Evolutionary conservation across 2,888 invertebrate genomes (phyloP).

Genomic region (Brassicogethes aeneus): DNA sequence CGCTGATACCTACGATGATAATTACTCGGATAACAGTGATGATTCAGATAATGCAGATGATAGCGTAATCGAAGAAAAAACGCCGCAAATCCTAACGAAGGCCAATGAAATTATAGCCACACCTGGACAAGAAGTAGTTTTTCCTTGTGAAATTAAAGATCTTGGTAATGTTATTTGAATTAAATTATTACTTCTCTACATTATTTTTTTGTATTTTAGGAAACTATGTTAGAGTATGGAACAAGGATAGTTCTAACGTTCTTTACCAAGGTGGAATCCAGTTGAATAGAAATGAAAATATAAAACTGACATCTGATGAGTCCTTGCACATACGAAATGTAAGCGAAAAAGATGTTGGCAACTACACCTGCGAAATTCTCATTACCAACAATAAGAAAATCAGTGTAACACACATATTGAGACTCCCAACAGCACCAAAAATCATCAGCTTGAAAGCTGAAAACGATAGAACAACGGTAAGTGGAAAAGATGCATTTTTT

Average conservation of each 20-base stretch:
- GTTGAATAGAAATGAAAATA: conserved; percentile 18
- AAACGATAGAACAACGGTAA: conserved; percentile 23
- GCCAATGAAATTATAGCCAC: not conserved
- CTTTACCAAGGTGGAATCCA: conserved; percentile 22
- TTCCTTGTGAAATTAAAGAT: not conserved
- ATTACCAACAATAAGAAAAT: conserved; percentile 16
- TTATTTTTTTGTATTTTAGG: conserved; percentile 3
- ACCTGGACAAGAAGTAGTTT: not conserved
- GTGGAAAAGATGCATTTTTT: conserved; percentile 5
- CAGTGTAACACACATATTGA: conserved; percentile 25
- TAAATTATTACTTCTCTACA: not conserved
- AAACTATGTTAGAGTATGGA: conserved; percentile 24
- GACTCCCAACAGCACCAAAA: conserved; percentile 18
- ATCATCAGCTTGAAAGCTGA: conserved; percentile 26
- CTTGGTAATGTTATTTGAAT: not conserved
- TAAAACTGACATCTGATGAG: conserved; percentile 14
- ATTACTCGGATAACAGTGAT: conserved; percentile 20
- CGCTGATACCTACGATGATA: conserved; percentile 23
- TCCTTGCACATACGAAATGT: conserved; percentile 17
- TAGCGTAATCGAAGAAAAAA: not conserved
- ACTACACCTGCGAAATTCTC: conserved; percentile 28
- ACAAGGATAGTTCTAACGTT: conserved; percentile 16
- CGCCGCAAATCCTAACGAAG: not conserved
- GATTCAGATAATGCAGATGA: conserved; percentile 4
- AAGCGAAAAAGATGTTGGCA: conserved; percentile 23